phyloP scores from a whole-genome alignment of 2,797 vertebrate genomes.

The Cynodonichthys magdalenae region DNA sequence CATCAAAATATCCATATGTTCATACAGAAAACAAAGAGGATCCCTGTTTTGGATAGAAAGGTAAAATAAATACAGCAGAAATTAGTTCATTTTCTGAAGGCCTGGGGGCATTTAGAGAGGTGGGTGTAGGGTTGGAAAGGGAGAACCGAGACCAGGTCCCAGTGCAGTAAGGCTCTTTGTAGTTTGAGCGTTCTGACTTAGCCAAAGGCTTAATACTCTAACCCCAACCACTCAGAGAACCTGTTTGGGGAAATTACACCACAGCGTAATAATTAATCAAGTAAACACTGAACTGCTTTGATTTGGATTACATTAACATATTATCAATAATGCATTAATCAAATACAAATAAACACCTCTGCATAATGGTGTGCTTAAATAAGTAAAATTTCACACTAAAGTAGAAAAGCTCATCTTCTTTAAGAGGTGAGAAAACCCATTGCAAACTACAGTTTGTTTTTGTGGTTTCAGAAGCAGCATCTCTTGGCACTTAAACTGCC shows the following conservation, averaged over 20 bases:
- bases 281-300: conserved; percentile 73
- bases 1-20: conserved; percentile 47
- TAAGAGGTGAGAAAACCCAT: conserved; percentile 23
- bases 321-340: conserved; percentile 81
- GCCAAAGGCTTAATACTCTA: conserved; percentile 77
- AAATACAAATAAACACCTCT: conserved; percentile 78
- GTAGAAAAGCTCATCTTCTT: conserved; percentile 53
- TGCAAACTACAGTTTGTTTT: conserved; percentile 46
- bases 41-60: conserved; percentile 64
- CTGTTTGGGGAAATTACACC: conserved; percentile 77
- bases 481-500: conserved; percentile 60
- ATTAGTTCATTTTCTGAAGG: conserved; percentile 65
- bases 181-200: conserved; percentile 75
- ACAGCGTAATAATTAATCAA: conserved; percentile 79
- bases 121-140: conserved; percentile 58
- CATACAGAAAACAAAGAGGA: conserved; percentile 68
- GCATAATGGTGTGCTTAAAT: conserved; percentile 70
- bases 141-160: conserved; percentile 77
- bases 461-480: conserved; percentile 52
- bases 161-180: conserved; percentile 76
- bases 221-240: conserved; percentile 70
- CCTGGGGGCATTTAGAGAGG: conserved; percentile 65
- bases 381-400: conserved; percentile 55
- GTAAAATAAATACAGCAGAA: conserved; percentile 72
- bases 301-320: conserved; percentile 80